A percentile compares a stretch with the other conserved stretches of the same genome.
Evolutionary conservation across 2,797 vertebrate species (phyloP).

Genomic region (Cheracebus regulus): DNA sequence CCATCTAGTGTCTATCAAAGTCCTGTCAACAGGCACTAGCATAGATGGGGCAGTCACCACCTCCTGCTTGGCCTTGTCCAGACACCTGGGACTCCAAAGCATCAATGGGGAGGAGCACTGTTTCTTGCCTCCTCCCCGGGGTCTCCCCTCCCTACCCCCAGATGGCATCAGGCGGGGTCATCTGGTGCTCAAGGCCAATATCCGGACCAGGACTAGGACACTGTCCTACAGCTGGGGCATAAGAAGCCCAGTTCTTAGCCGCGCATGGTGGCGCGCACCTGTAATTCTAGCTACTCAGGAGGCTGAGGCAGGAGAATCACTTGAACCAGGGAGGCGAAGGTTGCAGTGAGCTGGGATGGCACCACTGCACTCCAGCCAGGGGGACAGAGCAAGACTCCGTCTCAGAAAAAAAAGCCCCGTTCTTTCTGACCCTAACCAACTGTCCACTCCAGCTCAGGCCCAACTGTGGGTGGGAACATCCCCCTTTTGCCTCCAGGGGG

Average conservation of each 20-base stretch:
- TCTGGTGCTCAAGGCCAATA: neutral
- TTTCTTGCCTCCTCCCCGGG: neutral
- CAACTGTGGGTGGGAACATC: neutral
- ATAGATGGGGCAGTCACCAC: neutral
- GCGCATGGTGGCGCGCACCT: too few relatives aligned
- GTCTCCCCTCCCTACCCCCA: neutral
- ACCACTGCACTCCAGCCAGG: too few relatives aligned
- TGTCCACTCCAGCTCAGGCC: neutral
- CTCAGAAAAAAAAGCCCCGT: neutral
- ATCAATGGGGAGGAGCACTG: neutral
- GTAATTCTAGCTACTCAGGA: too few relatives aligned
- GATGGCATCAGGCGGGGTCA: neutral
- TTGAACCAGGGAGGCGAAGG: too few relatives aligned
- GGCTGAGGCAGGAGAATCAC: too few relatives aligned
- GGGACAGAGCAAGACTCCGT: too few relatives aligned
- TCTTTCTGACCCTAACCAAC: neutral
- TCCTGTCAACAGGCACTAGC: neutral
- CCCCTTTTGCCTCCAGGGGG: neutral
- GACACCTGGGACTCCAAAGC: neutral
- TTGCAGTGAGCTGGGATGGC: too few relatives aligned
- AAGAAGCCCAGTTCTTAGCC: neutral
- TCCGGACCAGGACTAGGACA: neutral
- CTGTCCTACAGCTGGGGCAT: too few relatives aligned
- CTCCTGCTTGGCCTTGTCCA: too few relatives aligned
- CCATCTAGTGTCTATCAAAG: neutral